Evolutionary conservation across 64 coral and sea anemone species (phyloP).

Genomic region (Stichodactyla helianthus): DNA sequence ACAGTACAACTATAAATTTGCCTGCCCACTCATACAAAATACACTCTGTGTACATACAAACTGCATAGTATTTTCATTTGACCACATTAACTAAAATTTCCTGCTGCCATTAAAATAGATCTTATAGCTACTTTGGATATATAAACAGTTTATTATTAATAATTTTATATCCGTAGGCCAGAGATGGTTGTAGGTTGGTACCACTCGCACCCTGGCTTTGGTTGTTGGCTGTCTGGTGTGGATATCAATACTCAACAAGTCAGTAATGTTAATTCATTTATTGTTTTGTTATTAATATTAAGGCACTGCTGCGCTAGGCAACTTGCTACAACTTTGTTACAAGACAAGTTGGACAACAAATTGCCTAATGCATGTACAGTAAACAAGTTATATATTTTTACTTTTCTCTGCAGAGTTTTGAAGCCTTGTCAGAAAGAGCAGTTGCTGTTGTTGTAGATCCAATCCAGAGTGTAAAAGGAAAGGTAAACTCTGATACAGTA

Average conservation of each 20-base stretch:
- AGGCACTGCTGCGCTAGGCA: no score
- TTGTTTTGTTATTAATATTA: no score
- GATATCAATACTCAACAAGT: conserved; percentile 99
- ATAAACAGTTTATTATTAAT: background rate
- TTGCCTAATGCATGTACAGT: no score
- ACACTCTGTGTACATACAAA: no score
- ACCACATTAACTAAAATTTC: no score
- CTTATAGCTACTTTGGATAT: no score
- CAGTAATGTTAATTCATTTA: background rate
- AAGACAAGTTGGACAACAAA: no score
- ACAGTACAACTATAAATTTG: no score
- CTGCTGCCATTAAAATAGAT: no score
- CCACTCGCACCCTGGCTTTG: conserved; percentile 99
- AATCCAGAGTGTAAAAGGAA: conserved; percentile 98
- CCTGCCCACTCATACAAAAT: no score
- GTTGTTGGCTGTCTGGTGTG: conserved; percentile 94
- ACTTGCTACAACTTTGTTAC: no score
- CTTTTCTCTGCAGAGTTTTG: conserved; percentile 74
- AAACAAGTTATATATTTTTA: background rate
- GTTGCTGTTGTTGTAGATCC: conserved; percentile 98
- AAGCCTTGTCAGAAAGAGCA: conserved; percentile 93
- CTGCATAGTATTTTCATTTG: no score
- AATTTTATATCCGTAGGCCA: conserved; percentile 43
- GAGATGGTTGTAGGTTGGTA: conserved; percentile 99
- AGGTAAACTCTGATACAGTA: conserved; percentile 32